Percentiles rank a stretch among this genome's conserved stretches.
phyloP scores from a whole-genome alignment of 2,113 vertebrate species.

The Malurus elegans region DNA sequence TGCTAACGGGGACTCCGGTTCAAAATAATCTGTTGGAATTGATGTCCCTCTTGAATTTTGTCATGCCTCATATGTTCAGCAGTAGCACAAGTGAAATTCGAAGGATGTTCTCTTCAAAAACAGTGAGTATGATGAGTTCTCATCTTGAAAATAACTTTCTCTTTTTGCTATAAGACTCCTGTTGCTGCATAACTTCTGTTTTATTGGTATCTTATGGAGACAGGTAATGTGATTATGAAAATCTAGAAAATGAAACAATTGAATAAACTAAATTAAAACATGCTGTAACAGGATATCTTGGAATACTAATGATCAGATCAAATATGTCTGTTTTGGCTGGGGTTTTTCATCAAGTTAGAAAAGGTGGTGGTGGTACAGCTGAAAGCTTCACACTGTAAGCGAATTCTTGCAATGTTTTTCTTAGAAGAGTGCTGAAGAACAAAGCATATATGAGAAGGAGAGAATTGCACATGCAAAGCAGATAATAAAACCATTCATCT shows the following conservation, averaged over 20 bases:
- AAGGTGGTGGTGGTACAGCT: background rate
- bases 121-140: slow-evolving; percentile 71
- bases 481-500: slow-evolving; percentile 98
- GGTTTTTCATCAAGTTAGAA: background rate
- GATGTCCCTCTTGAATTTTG: slow-evolving; percentile 96
- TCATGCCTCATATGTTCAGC: slow-evolving; percentile 98
- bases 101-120: slow-evolving; percentile 92
- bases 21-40: slow-evolving; percentile 96
- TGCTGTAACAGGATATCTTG: background rate
- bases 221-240: background rate
- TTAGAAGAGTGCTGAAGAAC: slow-evolving; percentile 90
- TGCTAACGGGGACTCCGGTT: slow-evolving; percentile 93
- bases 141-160: background rate
- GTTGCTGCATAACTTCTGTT: background rate
- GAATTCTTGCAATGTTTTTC: background rate
- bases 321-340: background rate
- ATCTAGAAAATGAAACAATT: background rate
- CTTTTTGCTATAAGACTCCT: background rate
- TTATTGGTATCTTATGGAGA: background rate
- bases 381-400: background rate
- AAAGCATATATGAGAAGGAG: slow-evolving; percentile 90
- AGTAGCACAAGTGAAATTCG: slow-evolving; percentile 89
- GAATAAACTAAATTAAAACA: background rate
- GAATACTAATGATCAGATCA: background rate
- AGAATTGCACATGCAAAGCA: slow-evolving; percentile 93